Base-by-base conservation (phyloP, 2,113 vertebrate species). In the Phylloscopus trochilus region DNA sequence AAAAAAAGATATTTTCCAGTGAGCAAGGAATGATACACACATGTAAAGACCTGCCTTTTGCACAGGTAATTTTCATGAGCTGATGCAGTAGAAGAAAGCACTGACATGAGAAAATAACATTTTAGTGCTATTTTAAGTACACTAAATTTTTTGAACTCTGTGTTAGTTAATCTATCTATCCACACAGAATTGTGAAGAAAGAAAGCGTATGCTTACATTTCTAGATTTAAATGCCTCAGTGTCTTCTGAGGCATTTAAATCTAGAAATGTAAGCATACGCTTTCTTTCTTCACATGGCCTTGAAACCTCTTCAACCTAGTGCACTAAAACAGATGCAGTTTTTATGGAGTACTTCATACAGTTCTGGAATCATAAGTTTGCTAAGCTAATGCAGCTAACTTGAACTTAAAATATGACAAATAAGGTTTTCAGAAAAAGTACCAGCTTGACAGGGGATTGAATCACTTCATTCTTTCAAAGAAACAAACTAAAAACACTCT, bases 91-190 rank as follows among this genome's bases (percentile, higher is more conserved):
- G 37, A 72, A 87, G n/a, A 75, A 89, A 85, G 8, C 22, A 56
- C 2, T 21, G 15, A 44, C 28, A n/a, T 6, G 20, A 31, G 13
- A 28, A 87, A 53, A 68, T 9, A 58, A 44, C 0, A 0, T 23
- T 81, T 70, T 35, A 64, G 2, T 37, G 5, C 4, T 44, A n/a
- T 74, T 49, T 84, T 33, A 84, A 15, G 5, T 67, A 69, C 30
- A 47, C 4, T 52, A 81, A 89, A 59, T 27, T 28, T 74, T 69
- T 55, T 74, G 13, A 84, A 41, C 20, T 63, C 15, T 46, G 39
- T 10, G 24, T 49, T 31, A 75, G 1, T 46, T 41, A 12, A 41
- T 41, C 13, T 4, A 23, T 28, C 10, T 58, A 35, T 15, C 22
- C 27, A 51, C 12, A 33, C 1, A 47, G 20, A 35, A 26, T 16